phyloP scores from a whole-genome alignment of 2,113 vertebrate species.

The Festucalex cinctus region DNA sequence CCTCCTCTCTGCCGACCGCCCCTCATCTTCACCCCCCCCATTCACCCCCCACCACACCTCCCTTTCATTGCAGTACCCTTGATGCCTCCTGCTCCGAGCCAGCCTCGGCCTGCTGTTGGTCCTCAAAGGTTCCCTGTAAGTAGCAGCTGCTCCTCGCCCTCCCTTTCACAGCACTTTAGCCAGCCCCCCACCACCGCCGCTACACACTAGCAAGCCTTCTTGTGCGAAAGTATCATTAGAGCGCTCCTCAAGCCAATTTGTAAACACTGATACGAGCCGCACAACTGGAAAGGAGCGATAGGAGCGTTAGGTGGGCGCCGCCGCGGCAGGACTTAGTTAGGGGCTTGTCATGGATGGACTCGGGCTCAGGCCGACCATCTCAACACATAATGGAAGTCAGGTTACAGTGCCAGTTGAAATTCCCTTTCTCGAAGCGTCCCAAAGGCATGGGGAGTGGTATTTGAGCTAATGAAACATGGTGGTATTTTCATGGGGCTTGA shows the following conservation, averaged over 20 bases:
- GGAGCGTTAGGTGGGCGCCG: constrained; percentile 72
- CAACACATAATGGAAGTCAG: constrained; percentile 61
- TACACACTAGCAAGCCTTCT: constrained; percentile 66
- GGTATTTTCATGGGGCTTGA: constrained; percentile 28
- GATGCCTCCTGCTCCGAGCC: constrained; percentile 91
- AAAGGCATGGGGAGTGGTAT: constrained; percentile 47
- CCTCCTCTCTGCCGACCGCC: constrained; percentile 40
- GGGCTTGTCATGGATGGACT: constrained; percentile 56
- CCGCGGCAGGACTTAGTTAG: constrained; percentile 72
- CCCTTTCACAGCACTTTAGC: constrained; percentile 53
- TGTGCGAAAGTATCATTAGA: constrained; percentile 76
- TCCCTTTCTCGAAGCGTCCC: constrained; percentile 58
- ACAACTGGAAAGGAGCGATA: constrained; percentile 82
- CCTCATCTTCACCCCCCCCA: constrained; percentile 43
- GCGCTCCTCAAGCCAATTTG: constrained; percentile 76
- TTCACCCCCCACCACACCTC: constrained; percentile 18
- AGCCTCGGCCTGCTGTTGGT: constrained; percentile 89
- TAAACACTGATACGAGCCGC: constrained; percentile 81
- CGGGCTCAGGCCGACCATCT: constrained; percentile 61
- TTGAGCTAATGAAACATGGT: constrained; percentile 55
- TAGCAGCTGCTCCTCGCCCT: constrained; percentile 79
- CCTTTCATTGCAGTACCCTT: constrained; percentile 87
- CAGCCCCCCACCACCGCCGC: constrained; percentile 21
- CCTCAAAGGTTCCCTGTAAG: constrained; percentile 98
- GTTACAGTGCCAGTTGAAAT: constrained; percentile 57